phyloP scores from a whole-genome alignment of 2,888 invertebrate species.

The Cheilosia vulpina region DNA sequence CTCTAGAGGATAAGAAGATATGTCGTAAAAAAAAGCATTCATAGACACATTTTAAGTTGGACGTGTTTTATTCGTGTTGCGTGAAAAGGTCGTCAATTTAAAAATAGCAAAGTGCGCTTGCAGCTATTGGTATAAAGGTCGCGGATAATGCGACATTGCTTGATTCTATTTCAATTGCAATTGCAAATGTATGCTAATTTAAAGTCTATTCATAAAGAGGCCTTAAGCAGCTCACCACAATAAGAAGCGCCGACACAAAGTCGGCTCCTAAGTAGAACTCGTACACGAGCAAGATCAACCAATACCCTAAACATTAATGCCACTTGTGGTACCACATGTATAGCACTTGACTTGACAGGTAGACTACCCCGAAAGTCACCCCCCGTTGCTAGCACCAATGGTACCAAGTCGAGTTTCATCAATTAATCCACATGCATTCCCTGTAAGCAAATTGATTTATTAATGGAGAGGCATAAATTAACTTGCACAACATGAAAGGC shows the following conservation, averaged over 20 bases:
- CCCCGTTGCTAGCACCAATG: not conserved
- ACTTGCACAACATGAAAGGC: slow-evolving; percentile 13
- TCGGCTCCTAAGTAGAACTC: not conserved
- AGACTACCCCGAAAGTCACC: not conserved
- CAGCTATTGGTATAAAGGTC: slow-evolving; percentile 44
- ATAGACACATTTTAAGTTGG: not conserved
- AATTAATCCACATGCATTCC: slow-evolving; percentile 48
- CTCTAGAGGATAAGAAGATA: not conserved
- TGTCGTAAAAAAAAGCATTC: not conserved
- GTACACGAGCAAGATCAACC: not conserved
- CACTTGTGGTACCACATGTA: not conserved
- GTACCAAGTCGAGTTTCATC: slow-evolving; percentile 32
- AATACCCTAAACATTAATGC: not conserved
- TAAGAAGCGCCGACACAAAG: not conserved
- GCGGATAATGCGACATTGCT: slow-evolving; percentile 52
- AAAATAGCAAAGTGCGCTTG: slow-evolving; percentile 36
- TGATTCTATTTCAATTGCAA: slow-evolving; percentile 24
- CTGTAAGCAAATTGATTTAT: slow-evolving; percentile 53
- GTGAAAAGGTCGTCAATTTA: slow-evolving; percentile 35
- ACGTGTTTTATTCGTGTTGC: slow-evolving; percentile 18
- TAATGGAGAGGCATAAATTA: slow-evolving; percentile 63
- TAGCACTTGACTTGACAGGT: slow-evolving; percentile 1
- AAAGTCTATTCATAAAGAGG: slow-evolving; percentile 1
- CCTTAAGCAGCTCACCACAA: not conserved
- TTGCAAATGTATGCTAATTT: slow-evolving; percentile 6